Evolutionary conservation across 2,888 invertebrate species (phyloP), one percentile per base, ranked within the genome.

Genomic region (Eupithecia centaureata): DNA sequence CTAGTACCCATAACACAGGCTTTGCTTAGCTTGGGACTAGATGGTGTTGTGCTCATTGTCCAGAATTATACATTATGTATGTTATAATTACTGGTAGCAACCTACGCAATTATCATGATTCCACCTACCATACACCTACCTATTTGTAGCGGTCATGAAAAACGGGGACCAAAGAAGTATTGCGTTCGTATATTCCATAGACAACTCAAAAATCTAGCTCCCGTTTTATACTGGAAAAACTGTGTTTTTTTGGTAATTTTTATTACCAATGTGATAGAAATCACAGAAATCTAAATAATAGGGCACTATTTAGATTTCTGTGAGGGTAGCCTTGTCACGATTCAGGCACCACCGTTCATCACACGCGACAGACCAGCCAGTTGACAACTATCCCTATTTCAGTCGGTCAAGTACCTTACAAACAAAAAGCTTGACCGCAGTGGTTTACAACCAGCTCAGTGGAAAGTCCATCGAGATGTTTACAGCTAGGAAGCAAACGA

Each of bases 371-470:
- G 5, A 35, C 1, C 10, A 35, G 4, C 0, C 38, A 38, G 4
- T n/a, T n/a, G n/a, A 38, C 5, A 35, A 15, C 4, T 4, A 12
- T 4, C 3, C 1, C 4, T 0, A 15, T 35, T 35, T 15, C 13
- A 15, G 15, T 15, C 18, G 7, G 8, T 18, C 5, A 18, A 18
- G 42, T 38, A 38, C 12, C 4, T 13, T 4, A 33, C 22, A 22
- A 22, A 47, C 12, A 18, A 18, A 47, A 22, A 22, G 4, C 22
- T 47, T 22, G 22, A 10, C 1, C 47, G 22, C 10, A 47, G 10
- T 47, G 47, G 52, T 67, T 73, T 70, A 73, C 65, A 22, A 69
- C 69, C 65, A 70, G 65, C 61, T 56, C 54, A 35, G 63, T 63
- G 61, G 54, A 12, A 51, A 54, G 56, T 68, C 68, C 51, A 64